Conservation (phyloP, 1,140 invertebrate species). For the Solenopsis invicta region DNA sequence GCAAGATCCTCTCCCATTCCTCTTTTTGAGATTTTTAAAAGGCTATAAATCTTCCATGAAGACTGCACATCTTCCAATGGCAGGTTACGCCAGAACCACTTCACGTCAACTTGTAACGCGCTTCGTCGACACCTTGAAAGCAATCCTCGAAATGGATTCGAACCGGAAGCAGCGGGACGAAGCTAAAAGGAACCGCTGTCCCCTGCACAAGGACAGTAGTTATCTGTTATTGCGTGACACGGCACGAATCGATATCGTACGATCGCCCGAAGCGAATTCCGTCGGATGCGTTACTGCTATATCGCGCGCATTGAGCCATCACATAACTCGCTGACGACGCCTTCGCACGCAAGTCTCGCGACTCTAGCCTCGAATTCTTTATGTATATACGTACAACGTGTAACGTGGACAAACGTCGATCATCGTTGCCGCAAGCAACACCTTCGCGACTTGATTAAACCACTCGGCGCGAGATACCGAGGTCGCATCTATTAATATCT, state of each 20-base stretch:
- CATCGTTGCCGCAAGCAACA: constrained; percentile 47
- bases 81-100: constrained; percentile 8
- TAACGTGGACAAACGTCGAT: constrained; percentile 40
- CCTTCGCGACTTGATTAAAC: constrained; percentile 50
- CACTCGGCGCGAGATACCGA: constrained; percentile 23
- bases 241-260: background rate
- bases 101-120: background rate
- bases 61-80: background rate
- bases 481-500: constrained; percentile 47
- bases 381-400: constrained; percentile 1
- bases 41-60: background rate
- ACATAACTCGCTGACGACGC: constrained; percentile 25
- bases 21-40: background rate
- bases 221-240: constrained; percentile 18
- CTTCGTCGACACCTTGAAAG: constrained; percentile 14
- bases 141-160: background rate
- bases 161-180: background rate
- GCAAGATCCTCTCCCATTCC: background rate
- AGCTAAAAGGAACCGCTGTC: background rate
- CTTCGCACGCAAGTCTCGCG: constrained; percentile 20
- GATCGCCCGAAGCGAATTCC: constrained; percentile 9
- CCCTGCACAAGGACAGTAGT: background rate
- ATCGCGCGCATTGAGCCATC: background rate
- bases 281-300: background rate
- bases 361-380: constrained; percentile 39